Evolutionary conservation across 2,113 vertebrate species (phyloP).

Genomic region (Ranitomeya imitator): DNA sequence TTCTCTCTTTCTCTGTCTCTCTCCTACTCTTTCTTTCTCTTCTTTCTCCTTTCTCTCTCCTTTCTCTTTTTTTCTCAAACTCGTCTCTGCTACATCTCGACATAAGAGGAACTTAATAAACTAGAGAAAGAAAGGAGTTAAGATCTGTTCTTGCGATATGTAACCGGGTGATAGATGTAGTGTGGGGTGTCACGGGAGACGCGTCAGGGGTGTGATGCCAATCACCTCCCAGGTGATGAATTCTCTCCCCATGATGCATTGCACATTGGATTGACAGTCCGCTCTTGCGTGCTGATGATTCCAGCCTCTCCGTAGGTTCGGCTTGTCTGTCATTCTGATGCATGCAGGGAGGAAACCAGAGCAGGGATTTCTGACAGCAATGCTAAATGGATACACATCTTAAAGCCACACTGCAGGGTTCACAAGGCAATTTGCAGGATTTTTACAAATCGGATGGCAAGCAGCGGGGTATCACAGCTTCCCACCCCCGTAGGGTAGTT

Average conservation of each 20-base stretch:
- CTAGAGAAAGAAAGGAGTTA: background rate
- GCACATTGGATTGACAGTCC: conserved; percentile 40
- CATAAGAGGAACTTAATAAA: background rate
- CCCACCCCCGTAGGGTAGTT: background rate
- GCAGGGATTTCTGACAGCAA: conserved; percentile 19
- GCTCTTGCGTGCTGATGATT: conserved; percentile 21
- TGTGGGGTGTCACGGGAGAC: background rate
- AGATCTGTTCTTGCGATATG: background rate
- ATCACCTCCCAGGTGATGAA: conserved; percentile 14
- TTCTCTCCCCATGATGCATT: conserved; percentile 33
- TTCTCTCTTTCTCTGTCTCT: no score
- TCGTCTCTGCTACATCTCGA: background rate
- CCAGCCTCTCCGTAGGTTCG: conserved; percentile 16
- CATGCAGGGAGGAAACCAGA: background rate
- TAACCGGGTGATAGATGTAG: background rate
- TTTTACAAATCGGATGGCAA: background rate
- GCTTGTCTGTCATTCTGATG: conserved; percentile 29
- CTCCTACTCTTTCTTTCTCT: no score
- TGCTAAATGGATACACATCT: background rate
- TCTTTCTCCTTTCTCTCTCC: no score
- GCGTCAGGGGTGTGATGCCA: background rate
- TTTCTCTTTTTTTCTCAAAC: no score
- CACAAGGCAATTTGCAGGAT: background rate
- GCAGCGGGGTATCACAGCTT: background rate
- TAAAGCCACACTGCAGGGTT: background rate